Percentiles rank a stretch among this genome's conserved stretches.
Evolutionary conservation across 1,140 invertebrate species (phyloP).

Genomic region (Brachionus calyciflorus): DNA sequence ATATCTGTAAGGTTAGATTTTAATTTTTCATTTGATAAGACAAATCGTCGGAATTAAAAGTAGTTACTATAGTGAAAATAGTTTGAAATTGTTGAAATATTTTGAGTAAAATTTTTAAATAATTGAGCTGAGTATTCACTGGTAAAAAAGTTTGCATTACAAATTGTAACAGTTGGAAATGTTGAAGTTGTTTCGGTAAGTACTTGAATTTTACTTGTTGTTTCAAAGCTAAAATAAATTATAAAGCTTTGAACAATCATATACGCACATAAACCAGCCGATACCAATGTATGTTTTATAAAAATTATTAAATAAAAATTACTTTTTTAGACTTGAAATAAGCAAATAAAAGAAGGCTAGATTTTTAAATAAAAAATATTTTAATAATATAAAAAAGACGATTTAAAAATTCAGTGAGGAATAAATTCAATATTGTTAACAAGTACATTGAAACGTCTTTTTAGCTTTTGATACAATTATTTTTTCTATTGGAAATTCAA

Average conservation of each 20-base stretch:
- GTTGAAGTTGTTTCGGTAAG: neutral
- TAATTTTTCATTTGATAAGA: neutral
- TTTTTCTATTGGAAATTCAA: too few species aligned
- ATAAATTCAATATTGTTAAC: too few species aligned
- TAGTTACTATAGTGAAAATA: neutral
- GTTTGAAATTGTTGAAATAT: neutral
- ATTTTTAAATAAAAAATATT: too few species aligned
- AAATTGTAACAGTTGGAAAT: conserved; percentile 28
- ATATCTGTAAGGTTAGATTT: neutral
- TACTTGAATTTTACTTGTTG: neutral
- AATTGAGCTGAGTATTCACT: neutral
- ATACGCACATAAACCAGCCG: conserved; percentile 1
- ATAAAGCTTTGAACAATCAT: neutral
- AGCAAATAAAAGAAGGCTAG: too few species aligned
- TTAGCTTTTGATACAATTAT: too few species aligned
- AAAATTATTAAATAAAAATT: too few species aligned
- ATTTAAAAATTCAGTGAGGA: too few species aligned
- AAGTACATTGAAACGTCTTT: too few species aligned
- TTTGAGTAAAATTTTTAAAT: neutral
- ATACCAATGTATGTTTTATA: too few species aligned
- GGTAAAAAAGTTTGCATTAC: conserved; percentile 25
- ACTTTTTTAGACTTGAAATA: too few species aligned
- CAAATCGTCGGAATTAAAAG: neutral
- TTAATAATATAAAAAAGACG: too few species aligned
- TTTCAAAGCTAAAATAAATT: conserved; percentile 3